phyloP scores from a whole-genome alignment of 2,888 invertebrate genomes.

The Napeogenes sylphis region DNA sequence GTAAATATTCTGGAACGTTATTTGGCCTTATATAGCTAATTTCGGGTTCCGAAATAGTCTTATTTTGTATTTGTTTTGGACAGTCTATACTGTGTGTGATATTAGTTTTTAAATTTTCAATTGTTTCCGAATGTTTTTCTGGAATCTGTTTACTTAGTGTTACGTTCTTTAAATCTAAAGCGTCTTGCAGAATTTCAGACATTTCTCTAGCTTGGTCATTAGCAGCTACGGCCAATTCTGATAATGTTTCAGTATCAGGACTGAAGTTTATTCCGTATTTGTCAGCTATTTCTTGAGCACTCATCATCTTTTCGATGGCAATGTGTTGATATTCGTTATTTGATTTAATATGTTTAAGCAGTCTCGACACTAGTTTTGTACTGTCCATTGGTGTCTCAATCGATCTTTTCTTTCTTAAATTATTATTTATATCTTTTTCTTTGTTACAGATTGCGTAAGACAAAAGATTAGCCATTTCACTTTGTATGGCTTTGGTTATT shows the following conservation, averaged over 20 bases:
- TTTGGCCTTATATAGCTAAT: slow-evolving; percentile 30
- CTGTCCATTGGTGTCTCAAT: slow-evolving; percentile 62
- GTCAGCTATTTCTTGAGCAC: slow-evolving; percentile 69
- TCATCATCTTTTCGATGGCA: slow-evolving; percentile 73
- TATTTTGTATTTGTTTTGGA: neutral
- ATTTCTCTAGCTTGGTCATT: slow-evolving; percentile 62
- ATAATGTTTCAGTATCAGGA: slow-evolving; percentile 62
- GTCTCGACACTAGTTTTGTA: slow-evolving; percentile 55
- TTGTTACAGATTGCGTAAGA: slow-evolving; percentile 46
- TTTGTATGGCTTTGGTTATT: slow-evolving; percentile 54
- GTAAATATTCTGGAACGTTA: slow-evolving; percentile 23
- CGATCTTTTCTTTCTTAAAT: slow-evolving; percentile 53
- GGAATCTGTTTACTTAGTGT: slow-evolving; percentile 34
- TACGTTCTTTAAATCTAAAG: slow-evolving; percentile 44
- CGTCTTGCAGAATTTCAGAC: slow-evolving; percentile 52
- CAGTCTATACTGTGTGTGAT: neutral
- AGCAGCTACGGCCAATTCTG: slow-evolving; percentile 59
- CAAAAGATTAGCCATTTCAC: slow-evolving; percentile 58
- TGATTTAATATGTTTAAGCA: slow-evolving; percentile 64
- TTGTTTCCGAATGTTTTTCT: neutral
- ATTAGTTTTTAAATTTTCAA: neutral
- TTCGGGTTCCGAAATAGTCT: slow-evolving; percentile 6
- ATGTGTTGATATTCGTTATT: slow-evolving; percentile 69
- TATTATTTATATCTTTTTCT: slow-evolving; percentile 44
- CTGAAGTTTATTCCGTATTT: slow-evolving; percentile 65